Evolutionary conservation across 37 sponge, comb jelly and placozoan genomes (phyloP).

Genomic region (Tethya wilhelma): DNA sequence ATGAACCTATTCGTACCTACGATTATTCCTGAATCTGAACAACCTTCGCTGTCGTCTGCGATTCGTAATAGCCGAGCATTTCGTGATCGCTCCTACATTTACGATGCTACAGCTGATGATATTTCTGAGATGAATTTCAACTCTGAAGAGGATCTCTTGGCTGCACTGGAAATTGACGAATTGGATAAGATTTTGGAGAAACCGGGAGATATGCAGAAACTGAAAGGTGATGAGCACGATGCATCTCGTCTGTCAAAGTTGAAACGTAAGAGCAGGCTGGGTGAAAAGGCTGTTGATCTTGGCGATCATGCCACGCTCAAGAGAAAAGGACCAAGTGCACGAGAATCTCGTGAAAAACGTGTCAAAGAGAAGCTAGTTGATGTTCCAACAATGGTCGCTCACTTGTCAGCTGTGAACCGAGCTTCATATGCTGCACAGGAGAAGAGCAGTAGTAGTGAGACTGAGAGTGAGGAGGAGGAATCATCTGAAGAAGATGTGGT

Average conservation of each 20-base stretch:
- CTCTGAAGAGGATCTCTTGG: slow-evolving; percentile 7
- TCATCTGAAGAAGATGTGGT: background rate
- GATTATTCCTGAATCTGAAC: slow-evolving; percentile 20
- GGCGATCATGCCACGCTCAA: slow-evolving; percentile 30
- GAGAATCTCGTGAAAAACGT: slow-evolving; percentile 33
- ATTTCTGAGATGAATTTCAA: background rate
- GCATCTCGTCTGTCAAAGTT: too few relatives aligned
- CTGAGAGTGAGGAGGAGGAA: slow-evolving; percentile 4
- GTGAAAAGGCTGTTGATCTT: slow-evolving; percentile 50
- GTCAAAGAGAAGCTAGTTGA: slow-evolving; percentile 44
- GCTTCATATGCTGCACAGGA: background rate
- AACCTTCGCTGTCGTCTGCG: background rate
- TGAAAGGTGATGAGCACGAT: background rate
- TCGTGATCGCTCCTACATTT: background rate
- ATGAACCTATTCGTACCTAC: slow-evolving; percentile 64
- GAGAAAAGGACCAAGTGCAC: slow-evolving; percentile 15
- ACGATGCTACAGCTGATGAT: slow-evolving; percentile 17
- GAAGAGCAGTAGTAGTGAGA: slow-evolving; percentile 28
- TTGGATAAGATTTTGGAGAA: background rate
- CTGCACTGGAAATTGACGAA: slow-evolving; percentile 23
- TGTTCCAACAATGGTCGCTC: slow-evolving; percentile 59
- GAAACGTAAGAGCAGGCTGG: slow-evolving; percentile 41
- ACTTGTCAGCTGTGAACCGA: slow-evolving; percentile 25
- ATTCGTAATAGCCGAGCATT: slow-evolving; percentile 5
- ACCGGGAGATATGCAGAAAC: background rate